These are phyloP conservation scores for Drosophila peninsularis DNA, from an alignment of 2,888 invertebrate species.

Conservation along the genomic window DNA sequence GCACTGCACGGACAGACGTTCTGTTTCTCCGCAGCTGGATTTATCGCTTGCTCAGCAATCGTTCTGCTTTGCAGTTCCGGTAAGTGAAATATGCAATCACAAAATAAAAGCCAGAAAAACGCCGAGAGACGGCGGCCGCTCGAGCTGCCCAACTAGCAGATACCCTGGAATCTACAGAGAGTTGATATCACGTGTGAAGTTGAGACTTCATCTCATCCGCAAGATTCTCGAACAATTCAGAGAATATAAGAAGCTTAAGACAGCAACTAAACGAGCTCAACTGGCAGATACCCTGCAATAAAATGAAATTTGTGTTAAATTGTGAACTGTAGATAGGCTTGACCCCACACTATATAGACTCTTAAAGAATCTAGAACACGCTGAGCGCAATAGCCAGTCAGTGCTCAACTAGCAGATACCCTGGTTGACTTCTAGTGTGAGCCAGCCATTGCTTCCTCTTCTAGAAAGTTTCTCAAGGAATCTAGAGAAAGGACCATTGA, in stretches of 20 bases:
- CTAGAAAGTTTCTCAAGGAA: no score
- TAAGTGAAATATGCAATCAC: slow-evolving; percentile 81
- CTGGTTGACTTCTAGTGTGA: no score
- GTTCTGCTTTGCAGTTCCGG: slow-evolving; percentile 85
- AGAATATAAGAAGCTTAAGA: background rate
- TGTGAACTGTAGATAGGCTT: no score
- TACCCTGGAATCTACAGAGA: background rate
- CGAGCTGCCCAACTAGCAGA: background rate
- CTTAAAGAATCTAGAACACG: background rate
- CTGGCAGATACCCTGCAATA: background rate
- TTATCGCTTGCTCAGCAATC: slow-evolving; percentile 85
- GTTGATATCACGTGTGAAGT: no score
- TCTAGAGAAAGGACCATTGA: no score
- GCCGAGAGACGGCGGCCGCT: background rate
- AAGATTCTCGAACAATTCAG: background rate
- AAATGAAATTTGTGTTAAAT: background rate
- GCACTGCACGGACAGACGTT: slow-evolving; percentile 68
- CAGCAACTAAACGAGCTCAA: background rate
- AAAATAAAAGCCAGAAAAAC: slow-evolving; percentile 39
- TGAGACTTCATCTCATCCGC: background rate
- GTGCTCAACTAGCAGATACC: background rate
- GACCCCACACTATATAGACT: background rate
- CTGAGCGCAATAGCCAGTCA: background rate
- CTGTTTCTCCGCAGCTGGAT: slow-evolving; percentile 81
- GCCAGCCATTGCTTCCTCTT: no score